These are phyloP conservation scores for Papilio dardanus DNA, from an alignment of 1,140 invertebrate genomes.

Conservation along the genomic window DNA sequence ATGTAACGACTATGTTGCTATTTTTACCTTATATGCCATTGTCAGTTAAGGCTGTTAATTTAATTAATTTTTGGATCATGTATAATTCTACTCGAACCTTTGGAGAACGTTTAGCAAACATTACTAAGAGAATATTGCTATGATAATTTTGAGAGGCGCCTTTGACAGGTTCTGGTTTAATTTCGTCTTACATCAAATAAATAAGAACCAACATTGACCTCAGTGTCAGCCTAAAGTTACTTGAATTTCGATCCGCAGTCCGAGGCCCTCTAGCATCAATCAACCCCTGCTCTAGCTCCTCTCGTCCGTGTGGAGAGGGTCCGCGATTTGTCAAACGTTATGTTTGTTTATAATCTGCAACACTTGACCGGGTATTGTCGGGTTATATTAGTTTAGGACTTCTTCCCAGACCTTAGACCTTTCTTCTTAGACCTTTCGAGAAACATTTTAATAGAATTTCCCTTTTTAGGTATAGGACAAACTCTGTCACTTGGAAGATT, in stretches of 20 bases:
- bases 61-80: not conserved
- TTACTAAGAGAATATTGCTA: not conserved
- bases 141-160: not conserved
- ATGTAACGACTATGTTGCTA: slow-evolving; percentile 26
- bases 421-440: not conserved
- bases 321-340: slow-evolving; percentile 27
- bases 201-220: not conserved
- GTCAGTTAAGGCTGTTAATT: not conserved
- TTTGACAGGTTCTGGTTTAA: too few relatives aligned
- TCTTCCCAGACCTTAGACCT: too few relatives aligned
- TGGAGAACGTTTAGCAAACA: not conserved
- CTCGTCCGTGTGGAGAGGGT: slow-evolving; percentile 7
- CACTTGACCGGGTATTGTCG: slow-evolving; percentile 17
- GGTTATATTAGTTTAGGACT: slow-evolving; percentile 28
- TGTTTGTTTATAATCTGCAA: slow-evolving; percentile 33
- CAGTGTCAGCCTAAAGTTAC: not conserved
- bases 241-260: slow-evolving; percentile 22
- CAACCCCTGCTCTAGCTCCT: not conserved
- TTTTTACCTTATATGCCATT: slow-evolving; percentile 6
- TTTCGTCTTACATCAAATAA: not conserved
- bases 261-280: slow-evolving; percentile 14
- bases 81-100: not conserved
- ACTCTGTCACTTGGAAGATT: not conserved
- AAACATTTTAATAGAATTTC: slow-evolving; percentile 1
- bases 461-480: not conserved